Percentiles rank a stretch among this genome's conserved stretches.
phyloP scores from a whole-genome alignment of 2,113 vertebrate species.

The Shinisaurus crocodilurus region DNA sequence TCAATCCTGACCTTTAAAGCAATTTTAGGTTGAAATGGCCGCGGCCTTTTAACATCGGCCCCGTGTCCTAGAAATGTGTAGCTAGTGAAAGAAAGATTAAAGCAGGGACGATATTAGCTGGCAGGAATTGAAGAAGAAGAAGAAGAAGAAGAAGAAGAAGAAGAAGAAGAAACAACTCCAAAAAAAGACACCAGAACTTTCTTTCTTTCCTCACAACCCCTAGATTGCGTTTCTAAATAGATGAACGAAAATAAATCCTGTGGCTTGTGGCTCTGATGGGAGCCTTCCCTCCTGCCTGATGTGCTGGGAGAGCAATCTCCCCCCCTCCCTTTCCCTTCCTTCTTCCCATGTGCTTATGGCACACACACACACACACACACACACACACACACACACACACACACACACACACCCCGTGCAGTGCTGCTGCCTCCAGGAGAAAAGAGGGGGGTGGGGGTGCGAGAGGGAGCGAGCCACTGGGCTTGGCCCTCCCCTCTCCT shows the following conservation, averaged over 20 bases:
- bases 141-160: too few species aligned
- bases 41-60: too few species aligned
- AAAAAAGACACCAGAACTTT: too few species aligned
- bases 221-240: background rate
- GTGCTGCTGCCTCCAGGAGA: background rate
- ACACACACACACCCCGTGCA: too few species aligned
- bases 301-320: background rate
- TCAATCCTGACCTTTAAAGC: background rate
- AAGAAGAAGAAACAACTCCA: too few species aligned
- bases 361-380: too few species aligned
- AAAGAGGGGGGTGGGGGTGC: background rate
- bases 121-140: background rate
- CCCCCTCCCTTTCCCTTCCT: background rate
- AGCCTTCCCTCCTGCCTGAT: background rate
- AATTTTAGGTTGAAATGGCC: background rate
- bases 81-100: background rate
- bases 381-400: too few species aligned
- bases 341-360: background rate
- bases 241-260: too few species aligned
- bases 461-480: background rate
- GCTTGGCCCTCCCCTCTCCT: constrained; percentile 54
- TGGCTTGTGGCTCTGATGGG: background rate
- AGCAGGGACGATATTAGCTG: background rate
- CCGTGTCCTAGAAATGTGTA: background rate
- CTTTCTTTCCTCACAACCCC: background rate